These are phyloP conservation scores for Drosophila pandora DNA, from an alignment of 1,140 invertebrate genomes.

Conservation along the genomic window DNA sequence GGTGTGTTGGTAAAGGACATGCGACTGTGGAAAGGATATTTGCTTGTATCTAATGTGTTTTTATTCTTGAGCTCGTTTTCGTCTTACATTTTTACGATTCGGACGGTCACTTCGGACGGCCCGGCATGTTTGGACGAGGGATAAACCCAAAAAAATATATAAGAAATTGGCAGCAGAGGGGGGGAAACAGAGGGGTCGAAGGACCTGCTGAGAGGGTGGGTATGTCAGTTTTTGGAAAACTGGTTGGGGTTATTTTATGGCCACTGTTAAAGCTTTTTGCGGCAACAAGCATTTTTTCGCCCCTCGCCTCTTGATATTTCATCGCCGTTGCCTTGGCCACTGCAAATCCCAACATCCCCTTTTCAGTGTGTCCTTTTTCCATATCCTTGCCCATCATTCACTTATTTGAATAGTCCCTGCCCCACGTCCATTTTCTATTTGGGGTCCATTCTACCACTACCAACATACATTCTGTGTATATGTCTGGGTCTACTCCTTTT, in stretches of 20 bases:
- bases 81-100: slow-evolving; percentile 80
- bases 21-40: slow-evolving; percentile 74
- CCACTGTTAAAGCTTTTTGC: slow-evolving; percentile 64
- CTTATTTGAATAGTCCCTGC: slow-evolving; percentile 50
- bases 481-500: slow-evolving; percentile 5
- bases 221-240: slow-evolving; percentile 43
- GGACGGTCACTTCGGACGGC: slow-evolving; percentile 61
- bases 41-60: slow-evolving; percentile 82
- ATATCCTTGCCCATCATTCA: slow-evolving; percentile 36
- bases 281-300: slow-evolving; percentile 52
- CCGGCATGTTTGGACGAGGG: slow-evolving; percentile 59
- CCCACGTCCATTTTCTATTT: slow-evolving; percentile 26
- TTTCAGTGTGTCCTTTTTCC: neutral
- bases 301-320: slow-evolving; percentile 57
- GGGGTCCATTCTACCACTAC: slow-evolving; percentile 5
- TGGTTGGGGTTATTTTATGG: slow-evolving; percentile 65
- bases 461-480: neutral
- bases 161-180: neutral
- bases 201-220: slow-evolving; percentile 46
- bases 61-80: slow-evolving; percentile 80
- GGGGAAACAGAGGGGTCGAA: too few species aligned
- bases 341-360: neutral
- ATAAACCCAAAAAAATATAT: slow-evolving; percentile 28
- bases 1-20: slow-evolving; percentile 51
- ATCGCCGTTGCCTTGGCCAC: slow-evolving; percentile 9